Conservation (phyloP, 2,113 vertebrate species). For the Pluvialis apricaria region DNA sequence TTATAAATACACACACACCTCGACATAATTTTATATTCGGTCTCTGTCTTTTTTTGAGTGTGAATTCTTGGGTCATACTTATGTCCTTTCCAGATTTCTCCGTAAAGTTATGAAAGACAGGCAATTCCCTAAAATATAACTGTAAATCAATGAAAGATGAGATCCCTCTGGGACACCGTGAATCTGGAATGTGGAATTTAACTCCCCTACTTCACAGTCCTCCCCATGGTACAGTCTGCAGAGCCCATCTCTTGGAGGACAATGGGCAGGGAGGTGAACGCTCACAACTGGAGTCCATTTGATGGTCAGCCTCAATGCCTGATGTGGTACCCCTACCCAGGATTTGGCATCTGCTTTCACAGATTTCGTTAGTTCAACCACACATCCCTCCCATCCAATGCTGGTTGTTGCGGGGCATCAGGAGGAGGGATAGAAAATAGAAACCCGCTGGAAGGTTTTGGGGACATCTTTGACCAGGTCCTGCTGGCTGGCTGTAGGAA, state of each 20-base stretch:
- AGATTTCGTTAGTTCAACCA: background rate
- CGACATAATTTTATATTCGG: background rate
- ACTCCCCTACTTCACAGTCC: background rate
- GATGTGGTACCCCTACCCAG: background rate
- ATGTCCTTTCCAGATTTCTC: background rate
- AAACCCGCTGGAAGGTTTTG: background rate
- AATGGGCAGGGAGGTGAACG: background rate
- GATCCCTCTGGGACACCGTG: background rate
- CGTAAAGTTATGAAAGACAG: background rate
- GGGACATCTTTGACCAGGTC: background rate
- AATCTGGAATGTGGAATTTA: background rate
- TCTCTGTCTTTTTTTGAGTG: background rate
- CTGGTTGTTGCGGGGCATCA: rapidly evolving
- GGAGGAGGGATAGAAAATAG: background rate
- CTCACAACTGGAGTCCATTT: no score
- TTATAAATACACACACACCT: background rate
- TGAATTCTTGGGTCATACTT: background rate
- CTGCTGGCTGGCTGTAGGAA: background rate
- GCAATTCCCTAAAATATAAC: background rate
- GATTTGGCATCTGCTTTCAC: background rate
- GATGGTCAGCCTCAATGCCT: background rate
- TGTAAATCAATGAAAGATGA: background rate
- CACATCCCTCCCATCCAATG: rapidly evolving
- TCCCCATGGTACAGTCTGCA: no score
- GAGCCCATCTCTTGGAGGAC: background rate